These are phyloP conservation scores for Tridacna gigas DNA, from an alignment of 2,888 invertebrate genomes.

Conservation along the genomic window DNA sequence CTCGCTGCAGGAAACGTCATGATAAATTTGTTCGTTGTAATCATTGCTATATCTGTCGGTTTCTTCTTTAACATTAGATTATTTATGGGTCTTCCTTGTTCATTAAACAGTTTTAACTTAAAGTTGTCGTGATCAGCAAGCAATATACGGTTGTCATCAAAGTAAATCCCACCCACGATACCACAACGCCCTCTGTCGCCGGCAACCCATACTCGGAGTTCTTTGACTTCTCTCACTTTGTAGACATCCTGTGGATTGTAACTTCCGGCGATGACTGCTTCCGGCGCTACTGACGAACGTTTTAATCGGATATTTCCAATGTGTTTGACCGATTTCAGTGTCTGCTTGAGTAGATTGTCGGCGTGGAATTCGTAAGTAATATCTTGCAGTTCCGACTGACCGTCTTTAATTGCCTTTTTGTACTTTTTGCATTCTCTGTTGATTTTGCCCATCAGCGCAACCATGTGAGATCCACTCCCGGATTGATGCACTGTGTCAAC, in stretches of 20 bases:
- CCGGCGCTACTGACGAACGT: constrained; percentile 33
- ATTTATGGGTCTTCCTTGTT: constrained; percentile 38
- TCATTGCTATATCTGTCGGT: constrained; percentile 54
- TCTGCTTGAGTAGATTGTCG: constrained; percentile 47
- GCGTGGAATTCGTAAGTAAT: constrained; percentile 51
- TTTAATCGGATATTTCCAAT: constrained; percentile 51
- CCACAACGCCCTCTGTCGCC: constrained; percentile 59
- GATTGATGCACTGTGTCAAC: constrained; percentile 52
- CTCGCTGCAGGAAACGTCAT: constrained; percentile 43
- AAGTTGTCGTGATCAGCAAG: constrained; percentile 60
- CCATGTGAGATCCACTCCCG: constrained; percentile 50
- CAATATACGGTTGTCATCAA: constrained; percentile 50
- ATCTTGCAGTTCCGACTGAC: constrained; percentile 40
- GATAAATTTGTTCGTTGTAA: constrained; percentile 29
- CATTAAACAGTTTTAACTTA: constrained; percentile 53
- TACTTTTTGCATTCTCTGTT: constrained; percentile 44
- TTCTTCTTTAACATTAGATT: constrained; percentile 49
- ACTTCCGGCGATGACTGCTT: constrained; percentile 37
- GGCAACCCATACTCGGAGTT: constrained; percentile 49
- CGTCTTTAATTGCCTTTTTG: constrained; percentile 41
- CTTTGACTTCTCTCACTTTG: constrained; percentile 28
- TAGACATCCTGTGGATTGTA: constrained; percentile 22
- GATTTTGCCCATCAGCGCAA: constrained; percentile 41
- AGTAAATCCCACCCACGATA: constrained; percentile 55
- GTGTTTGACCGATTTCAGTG: constrained; percentile 38